These are phyloP conservation scores for Caenorhabditis sp. DNA, from an alignment of 2,888 invertebrate genomes.

Conservation along the genomic window DNA sequence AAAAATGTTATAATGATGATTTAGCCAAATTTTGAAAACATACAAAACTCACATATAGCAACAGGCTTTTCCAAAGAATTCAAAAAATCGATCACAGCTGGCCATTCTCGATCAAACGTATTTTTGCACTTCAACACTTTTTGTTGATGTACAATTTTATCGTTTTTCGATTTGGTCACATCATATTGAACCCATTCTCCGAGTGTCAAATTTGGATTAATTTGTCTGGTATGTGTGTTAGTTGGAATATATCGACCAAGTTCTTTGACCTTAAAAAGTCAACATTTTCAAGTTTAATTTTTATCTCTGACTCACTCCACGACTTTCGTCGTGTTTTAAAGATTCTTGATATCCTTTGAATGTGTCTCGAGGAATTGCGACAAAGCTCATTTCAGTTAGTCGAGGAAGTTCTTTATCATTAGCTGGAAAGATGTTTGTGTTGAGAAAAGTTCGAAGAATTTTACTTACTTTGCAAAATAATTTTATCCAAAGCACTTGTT, in stretches of 20 bases:
- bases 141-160: constrained; percentile 17
- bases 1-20: too few relatives aligned
- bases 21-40: too few relatives aligned
- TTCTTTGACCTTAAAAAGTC: neutral
- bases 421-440: constrained; percentile 19
- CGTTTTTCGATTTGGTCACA: neutral
- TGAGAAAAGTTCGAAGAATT: neutral
- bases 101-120: constrained; percentile 40
- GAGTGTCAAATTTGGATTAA: constrained; percentile 54
- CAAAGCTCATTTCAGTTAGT: constrained; percentile 63
- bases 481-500: neutral
- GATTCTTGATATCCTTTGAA: constrained; percentile 34
- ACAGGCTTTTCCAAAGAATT: constrained; percentile 51
- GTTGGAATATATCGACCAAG: constrained; percentile 10
- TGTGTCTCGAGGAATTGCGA: constrained; percentile 53
- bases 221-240: constrained; percentile 46
- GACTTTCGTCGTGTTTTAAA: constrained; percentile 20
- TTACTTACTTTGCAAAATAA: neutral
- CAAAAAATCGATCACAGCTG: constrained; percentile 51
- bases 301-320: constrained; percentile 8
- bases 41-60: constrained; percentile 25
- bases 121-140: constrained; percentile 9
- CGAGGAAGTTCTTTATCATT: constrained; percentile 32
- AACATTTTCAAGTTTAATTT: neutral
- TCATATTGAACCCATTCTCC: constrained; percentile 59